phyloP scores from a whole-genome alignment of 23 tunicate species.

The Clavelina lepadiformis region DNA sequence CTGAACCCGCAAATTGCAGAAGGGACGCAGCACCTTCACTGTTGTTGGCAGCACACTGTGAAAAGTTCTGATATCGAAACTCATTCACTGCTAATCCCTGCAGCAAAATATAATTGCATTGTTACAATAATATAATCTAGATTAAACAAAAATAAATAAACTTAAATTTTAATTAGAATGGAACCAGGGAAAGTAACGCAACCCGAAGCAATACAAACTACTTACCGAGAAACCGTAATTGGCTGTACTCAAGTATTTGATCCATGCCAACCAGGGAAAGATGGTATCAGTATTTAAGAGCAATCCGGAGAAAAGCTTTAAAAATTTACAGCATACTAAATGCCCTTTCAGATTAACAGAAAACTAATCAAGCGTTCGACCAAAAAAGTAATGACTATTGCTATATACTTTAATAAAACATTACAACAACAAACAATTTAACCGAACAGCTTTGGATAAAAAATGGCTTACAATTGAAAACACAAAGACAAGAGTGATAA shows the following conservation, averaged over 20 bases:
- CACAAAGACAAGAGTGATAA: slow-evolving; percentile 56
- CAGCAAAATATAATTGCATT: background rate
- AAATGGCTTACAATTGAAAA: slow-evolving; percentile 53
- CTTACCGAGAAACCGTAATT: slow-evolving; percentile 88
- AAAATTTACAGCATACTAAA: background rate
- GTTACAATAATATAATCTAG: background rate
- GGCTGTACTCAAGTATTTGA: slow-evolving; percentile 78
- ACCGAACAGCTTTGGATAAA: no score
- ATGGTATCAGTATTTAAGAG: slow-evolving; percentile 58
- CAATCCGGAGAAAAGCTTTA: slow-evolving; percentile 83
- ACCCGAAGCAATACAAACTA: slow-evolving; percentile 5
- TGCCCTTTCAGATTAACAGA: background rate
- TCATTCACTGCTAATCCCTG: slow-evolving; percentile 49
- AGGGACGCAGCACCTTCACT: slow-evolving; percentile 5
- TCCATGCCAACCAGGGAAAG: slow-evolving; percentile 83
- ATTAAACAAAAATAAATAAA: background rate
- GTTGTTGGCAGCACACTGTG: slow-evolving; percentile 8
- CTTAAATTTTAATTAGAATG: no score
- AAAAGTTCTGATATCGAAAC: slow-evolving; percentile 31
- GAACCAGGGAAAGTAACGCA: no score
- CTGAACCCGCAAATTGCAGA: background rate
- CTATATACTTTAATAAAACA: background rate
- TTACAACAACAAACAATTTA: no score
- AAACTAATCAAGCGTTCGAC: background rate
- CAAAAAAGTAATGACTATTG: background rate